Conservation (phyloP, 2,113 vertebrate genomes). For the Rhabdornis inornatus region DNA sequence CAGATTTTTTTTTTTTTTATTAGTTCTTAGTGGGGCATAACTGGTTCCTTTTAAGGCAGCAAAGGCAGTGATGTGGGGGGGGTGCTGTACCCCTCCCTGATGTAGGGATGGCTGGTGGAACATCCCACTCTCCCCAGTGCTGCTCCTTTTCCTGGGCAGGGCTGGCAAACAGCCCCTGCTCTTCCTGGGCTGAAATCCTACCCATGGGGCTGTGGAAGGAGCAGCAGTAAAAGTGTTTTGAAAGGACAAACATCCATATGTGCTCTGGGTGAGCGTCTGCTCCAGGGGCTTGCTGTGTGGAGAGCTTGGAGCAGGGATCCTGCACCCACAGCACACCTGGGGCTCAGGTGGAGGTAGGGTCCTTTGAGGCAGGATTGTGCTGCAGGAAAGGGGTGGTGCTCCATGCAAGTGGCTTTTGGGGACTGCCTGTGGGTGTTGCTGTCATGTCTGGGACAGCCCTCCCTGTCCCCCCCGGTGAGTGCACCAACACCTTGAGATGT, state of each 20-base stretch:
- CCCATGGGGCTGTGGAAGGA: not conserved
- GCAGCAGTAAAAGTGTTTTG: not conserved
- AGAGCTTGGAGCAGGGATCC: not conserved
- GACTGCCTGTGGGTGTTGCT: not conserved
- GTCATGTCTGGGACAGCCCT: not conserved
- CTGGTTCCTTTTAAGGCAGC: not conserved
- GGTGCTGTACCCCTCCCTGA: not conserved
- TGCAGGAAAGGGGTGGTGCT: not conserved
- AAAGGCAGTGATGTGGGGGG: not conserved
- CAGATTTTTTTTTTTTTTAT: not conserved
- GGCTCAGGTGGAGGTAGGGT: not conserved
- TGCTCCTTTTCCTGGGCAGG: not conserved
- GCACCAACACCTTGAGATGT: not conserved
- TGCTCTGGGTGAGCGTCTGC: not conserved
- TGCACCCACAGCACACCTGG: not conserved
- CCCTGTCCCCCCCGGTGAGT: not conserved
- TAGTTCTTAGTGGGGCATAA: not conserved
- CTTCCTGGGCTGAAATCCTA: not conserved
- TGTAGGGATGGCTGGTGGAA: not conserved
- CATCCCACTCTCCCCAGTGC: not conserved
- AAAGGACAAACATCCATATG: fast-evolving
- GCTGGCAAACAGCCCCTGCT: not conserved
- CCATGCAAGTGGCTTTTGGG: not conserved
- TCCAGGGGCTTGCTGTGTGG: not conserved
- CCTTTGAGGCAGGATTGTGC: not conserved